Evolutionary conservation across 2,888 invertebrate species (phyloP), one percentile per base, ranked within the genome.

Genomic region (Trichopria drosophilae): DNA sequence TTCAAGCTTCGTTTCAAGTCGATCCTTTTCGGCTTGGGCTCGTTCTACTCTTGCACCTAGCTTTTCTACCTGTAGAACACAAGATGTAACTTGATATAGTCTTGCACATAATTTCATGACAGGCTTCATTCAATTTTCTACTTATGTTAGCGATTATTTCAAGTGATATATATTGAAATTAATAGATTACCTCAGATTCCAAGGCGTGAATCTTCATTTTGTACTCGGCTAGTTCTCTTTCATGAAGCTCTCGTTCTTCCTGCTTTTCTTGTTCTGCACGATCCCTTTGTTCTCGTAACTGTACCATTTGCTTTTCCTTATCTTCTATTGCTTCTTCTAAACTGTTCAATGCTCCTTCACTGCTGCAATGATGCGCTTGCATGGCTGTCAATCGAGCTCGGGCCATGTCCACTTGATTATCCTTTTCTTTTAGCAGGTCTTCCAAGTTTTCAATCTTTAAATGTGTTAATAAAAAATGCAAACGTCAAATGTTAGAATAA

Each of bases 291-390:
- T 98, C 96, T 62, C 92, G 80, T 57, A 96, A 79, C 73, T 94
- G 95, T 62, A 89, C 87, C 80, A 99, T 95, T 80, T 97, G 97
- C 75, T 94, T 94, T 69, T 98, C 97, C 79, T 96, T 96, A 72
- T 97, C 97, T 40, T 89, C 88, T 64, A 97, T 91, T 10, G 93
- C 93, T 79, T 96, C 96, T 79, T 97, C 96, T 31, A 97, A 82
- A 58, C 91, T 90, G 42, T 92, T 90, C 44, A 96, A 80, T 2
- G 95, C 93, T 42, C 93, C 94, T 80, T 95, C 95, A 7, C 91
- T 92, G 56, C 91, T 87, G 78, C 91, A 93, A 72, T 93, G 93
- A 71, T 95, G 94, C 12, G 93, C 93, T 80, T 94, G 94, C 86
- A 95, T 91, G 51, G 94, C 92, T 37, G 91, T 90, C 40, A 92